A percentile compares a stretch with the other conserved stretches of the same genome.
Conservation (phyloP, 1,140 invertebrate genomes). For the Cyphomyrmex costatus region DNA sequence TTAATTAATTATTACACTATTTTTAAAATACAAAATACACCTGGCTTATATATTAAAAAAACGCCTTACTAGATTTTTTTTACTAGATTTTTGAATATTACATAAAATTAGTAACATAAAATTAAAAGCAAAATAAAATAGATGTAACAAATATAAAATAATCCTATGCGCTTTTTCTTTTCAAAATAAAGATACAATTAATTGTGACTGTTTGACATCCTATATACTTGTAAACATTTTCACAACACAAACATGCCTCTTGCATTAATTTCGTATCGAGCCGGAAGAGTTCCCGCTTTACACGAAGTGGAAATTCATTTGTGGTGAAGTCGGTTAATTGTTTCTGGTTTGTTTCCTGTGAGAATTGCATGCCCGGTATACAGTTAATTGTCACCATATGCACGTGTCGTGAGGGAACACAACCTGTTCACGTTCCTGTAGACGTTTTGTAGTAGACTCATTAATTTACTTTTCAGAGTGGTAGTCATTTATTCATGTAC, state of each 20-base stretch:
- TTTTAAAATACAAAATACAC: not conserved
- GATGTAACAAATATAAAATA: not conserved
- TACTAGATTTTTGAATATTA: not conserved
- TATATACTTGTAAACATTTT: constrained; percentile 32
- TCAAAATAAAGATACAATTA: not conserved
- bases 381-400: constrained; percentile 64
- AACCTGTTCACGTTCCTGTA: not conserved
- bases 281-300: not conserved
- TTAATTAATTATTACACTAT: not conserved
- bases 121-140: not conserved
- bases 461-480: constrained; percentile 59
- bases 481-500: constrained; percentile 50
- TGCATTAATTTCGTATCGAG: constrained; percentile 30
- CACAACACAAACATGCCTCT: not conserved
- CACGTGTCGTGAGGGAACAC: constrained; percentile 46
- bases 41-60: not conserved
- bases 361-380: constrained; percentile 45
- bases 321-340: constrained; percentile 61
- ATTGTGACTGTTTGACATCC: not conserved
- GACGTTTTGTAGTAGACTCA: not conserved
- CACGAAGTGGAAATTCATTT: constrained; percentile 39
- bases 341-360: constrained; percentile 59
- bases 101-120: constrained; percentile 10
- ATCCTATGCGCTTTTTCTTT: not conserved
- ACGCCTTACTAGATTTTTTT: not conserved